Percentiles rank a stretch among this genome's conserved stretches.
These are phyloP conservation scores for Drosophila buzzatii DNA, from an alignment of 2,888 invertebrate genomes.

Conservation along the genomic window DNA sequence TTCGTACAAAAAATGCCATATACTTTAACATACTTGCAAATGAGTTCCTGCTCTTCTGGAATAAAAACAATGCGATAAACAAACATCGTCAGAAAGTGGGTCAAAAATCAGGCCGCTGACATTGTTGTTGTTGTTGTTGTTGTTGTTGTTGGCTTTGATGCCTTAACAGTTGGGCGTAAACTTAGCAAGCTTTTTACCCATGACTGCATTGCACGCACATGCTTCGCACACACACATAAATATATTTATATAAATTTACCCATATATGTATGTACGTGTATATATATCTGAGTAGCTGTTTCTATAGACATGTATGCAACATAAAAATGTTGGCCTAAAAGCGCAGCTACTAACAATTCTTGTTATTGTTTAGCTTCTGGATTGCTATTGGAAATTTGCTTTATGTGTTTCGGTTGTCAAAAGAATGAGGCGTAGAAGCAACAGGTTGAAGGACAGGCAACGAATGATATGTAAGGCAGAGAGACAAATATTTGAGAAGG, in stretches of 20 bases:
- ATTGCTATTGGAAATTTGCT: conserved; percentile 40
- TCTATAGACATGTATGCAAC: conserved; percentile 14
- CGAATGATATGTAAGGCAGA: too few species aligned
- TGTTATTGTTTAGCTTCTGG: conserved; percentile 14
- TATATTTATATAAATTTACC: not conserved
- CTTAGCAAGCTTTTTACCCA: conserved; percentile 23
- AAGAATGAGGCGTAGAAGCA: conserved; percentile 29
- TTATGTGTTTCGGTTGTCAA: conserved; percentile 28
- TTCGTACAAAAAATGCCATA: conserved; percentile 1
- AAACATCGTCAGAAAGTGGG: conserved; percentile 61
- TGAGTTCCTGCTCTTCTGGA: conserved; percentile 34
- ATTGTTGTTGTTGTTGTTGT: conserved; percentile 41
- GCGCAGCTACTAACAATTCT: conserved; percentile 33
- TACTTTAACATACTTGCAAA: conserved; percentile 25
- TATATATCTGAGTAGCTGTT: not conserved
- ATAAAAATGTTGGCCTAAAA: conserved; percentile 58
- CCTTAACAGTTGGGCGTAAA: conserved; percentile 26
- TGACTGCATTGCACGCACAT: conserved; percentile 63
- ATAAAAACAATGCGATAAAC: conserved; percentile 50
- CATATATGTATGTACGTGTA: not conserved
- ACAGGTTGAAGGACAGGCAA: conserved; percentile 47
- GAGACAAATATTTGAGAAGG: not conserved
- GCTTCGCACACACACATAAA: conserved; percentile 3
- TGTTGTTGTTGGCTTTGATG: conserved; percentile 31
- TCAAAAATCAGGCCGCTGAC: conserved; percentile 67